phyloP scores from a whole-genome alignment of 35 echinoderm and acorn worm genomes.

The Strongylocentrotus purpuratus region DNA sequence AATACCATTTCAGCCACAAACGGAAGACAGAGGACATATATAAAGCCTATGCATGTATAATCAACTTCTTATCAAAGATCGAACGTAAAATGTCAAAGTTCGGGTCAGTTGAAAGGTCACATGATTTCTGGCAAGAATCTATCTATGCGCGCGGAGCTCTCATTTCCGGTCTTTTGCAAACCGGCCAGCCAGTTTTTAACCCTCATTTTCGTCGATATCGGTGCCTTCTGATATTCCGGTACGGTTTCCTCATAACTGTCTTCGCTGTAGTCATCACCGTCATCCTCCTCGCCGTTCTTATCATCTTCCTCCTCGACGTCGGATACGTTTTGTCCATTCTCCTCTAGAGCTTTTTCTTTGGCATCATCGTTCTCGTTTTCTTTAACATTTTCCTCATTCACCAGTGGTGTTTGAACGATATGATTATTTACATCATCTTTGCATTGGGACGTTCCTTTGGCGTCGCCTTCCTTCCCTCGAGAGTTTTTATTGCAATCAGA shows the following conservation, averaged over 20 bases:
- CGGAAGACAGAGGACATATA: too few species aligned
- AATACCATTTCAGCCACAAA: too few species aligned
- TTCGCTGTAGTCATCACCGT: background rate
- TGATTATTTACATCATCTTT: background rate
- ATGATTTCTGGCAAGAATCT: constrained; percentile 44
- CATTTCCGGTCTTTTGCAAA: background rate
- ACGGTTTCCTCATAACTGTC: constrained; percentile 41
- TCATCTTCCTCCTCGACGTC: background rate
- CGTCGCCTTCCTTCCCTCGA: background rate
- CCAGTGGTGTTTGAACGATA: background rate
- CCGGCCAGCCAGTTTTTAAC: constrained; percentile 36
- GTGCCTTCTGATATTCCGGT: constrained; percentile 37
- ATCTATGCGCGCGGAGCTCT: background rate
- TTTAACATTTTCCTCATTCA: background rate
- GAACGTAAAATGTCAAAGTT: background rate
- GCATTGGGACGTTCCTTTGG: background rate
- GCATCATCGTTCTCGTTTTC: background rate
- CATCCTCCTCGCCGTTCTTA: background rate
- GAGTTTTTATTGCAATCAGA: background rate
- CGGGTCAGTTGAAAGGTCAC: background rate
- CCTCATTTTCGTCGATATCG: constrained; percentile 7
- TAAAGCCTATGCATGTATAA: too few species aligned
- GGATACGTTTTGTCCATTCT: background rate
- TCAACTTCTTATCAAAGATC: too few species aligned
- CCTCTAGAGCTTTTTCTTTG: background rate